A percentile compares a stretch with the other conserved stretches of the same genome.
Conservation (phyloP, 2,888 invertebrate species). For the Lathronympha strigana region DNA sequence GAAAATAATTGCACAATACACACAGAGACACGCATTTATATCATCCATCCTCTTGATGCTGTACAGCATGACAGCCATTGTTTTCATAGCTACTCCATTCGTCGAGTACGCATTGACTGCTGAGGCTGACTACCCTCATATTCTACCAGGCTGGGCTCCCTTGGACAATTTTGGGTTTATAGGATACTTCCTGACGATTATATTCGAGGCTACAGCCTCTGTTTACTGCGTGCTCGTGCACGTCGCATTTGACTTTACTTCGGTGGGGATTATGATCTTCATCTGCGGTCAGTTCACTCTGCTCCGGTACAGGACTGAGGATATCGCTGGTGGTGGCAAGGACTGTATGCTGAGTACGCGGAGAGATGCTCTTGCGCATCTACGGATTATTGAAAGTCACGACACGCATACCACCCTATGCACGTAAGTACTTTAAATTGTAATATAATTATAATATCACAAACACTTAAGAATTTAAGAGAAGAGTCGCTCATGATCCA, state of each 20-base stretch:
- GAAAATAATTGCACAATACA: conserved; percentile 53
- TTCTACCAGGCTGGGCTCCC: conserved; percentile 66
- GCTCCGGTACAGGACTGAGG: conserved; percentile 57
- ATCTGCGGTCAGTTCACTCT: conserved; percentile 65
- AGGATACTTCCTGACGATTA: conserved; percentile 56
- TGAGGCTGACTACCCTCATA: conserved; percentile 56
- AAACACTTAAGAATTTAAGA: too few relatives aligned
- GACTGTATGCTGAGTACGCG: conserved; percentile 47
- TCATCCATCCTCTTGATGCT: conserved; percentile 55
- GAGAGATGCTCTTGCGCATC: conserved; percentile 61
- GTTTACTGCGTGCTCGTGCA: conserved; percentile 64
- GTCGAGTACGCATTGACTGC: conserved; percentile 56
- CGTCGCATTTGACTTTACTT: conserved; percentile 62
- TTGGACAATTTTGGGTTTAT: conserved; percentile 51
- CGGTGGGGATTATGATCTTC: conserved; percentile 68
- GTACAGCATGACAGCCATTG: conserved; percentile 58
- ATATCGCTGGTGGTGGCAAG: conserved; percentile 61
- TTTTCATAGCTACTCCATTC: conserved; percentile 66
- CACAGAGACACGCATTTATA: conserved; percentile 52
- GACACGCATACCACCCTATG: conserved; percentile 55
- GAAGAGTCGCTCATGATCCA: too few relatives aligned
- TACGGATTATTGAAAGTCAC: conserved; percentile 62
- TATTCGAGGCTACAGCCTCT: conserved; percentile 58
- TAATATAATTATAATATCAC: neutral
- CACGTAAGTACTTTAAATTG: conserved; percentile 54